phyloP scores from a whole-genome alignment of 1,140 invertebrate species.

The Venturia canescens region DNA sequence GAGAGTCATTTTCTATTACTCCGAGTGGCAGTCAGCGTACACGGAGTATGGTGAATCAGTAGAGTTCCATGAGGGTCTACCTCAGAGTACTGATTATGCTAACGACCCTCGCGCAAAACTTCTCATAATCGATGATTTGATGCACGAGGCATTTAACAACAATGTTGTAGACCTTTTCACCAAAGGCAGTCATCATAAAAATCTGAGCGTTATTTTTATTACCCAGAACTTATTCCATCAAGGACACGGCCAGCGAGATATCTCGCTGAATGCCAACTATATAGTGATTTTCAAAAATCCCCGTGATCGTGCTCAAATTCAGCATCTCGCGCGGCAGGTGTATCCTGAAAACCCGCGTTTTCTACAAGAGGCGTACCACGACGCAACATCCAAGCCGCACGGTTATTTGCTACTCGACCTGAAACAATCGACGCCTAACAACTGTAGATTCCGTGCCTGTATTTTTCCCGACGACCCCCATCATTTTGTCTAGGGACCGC shows the following conservation, averaged over 20 bases:
- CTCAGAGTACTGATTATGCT: slow-evolving; percentile 41
- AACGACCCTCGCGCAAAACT: slow-evolving; percentile 51
- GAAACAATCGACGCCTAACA: slow-evolving; percentile 64
- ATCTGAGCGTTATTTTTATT: slow-evolving; percentile 72
- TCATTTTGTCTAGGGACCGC: too few relatives aligned
- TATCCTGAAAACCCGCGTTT: too few relatives aligned
- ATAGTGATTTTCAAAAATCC: slow-evolving; percentile 72
- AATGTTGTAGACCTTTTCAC: slow-evolving; percentile 71
- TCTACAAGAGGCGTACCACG: slow-evolving; percentile 66
- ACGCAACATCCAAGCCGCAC: slow-evolving; percentile 64
- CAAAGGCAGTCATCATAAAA: slow-evolving; percentile 70
- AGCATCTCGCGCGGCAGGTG: slow-evolving; percentile 64
- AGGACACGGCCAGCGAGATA: slow-evolving; percentile 67
- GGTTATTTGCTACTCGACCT: too few relatives aligned
- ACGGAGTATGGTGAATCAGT: slow-evolving; percentile 39
- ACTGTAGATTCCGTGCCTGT: slow-evolving; percentile 56
- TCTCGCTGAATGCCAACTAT: slow-evolving; percentile 69
- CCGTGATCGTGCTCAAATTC: slow-evolving; percentile 69
- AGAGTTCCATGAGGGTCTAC: slow-evolving; percentile 54
- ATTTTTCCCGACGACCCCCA: too few relatives aligned
- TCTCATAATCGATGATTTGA: slow-evolving; percentile 71
- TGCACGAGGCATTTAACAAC: slow-evolving; percentile 65
- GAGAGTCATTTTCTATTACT: too few relatives aligned
- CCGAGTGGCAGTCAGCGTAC: too few relatives aligned
- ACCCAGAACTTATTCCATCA: slow-evolving; percentile 73